Conservation (phyloP, 2,113 vertebrate species). For the Cervus canadensis region DNA sequence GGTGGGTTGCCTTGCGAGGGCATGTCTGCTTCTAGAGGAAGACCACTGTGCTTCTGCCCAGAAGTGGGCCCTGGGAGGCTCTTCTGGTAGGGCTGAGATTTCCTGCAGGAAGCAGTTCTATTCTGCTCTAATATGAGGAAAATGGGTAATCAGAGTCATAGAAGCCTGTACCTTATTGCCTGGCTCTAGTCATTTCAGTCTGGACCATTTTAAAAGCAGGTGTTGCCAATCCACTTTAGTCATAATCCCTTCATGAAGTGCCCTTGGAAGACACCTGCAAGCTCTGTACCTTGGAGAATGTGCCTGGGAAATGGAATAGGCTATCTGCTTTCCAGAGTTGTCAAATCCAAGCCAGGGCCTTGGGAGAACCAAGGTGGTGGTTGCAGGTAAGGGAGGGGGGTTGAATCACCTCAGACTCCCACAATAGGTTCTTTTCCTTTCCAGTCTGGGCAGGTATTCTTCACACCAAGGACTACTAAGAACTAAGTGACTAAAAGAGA, state of each 20-base stretch:
- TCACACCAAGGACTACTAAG: background rate
- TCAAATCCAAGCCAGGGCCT: background rate
- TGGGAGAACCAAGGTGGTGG: background rate
- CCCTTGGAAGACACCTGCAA: background rate
- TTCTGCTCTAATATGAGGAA: background rate
- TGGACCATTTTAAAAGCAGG: slow-evolving; percentile 25
- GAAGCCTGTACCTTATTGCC: background rate
- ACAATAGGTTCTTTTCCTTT: background rate
- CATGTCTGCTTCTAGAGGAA: background rate
- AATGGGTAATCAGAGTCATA: background rate
- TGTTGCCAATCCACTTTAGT: background rate
- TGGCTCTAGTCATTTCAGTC: background rate
- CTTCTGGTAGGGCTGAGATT: background rate
- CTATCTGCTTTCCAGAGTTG: background rate
- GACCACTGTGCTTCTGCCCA: background rate
- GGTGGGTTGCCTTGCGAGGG: background rate
- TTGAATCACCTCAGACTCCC: background rate
- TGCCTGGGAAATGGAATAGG: background rate
- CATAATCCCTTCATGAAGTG: background rate
- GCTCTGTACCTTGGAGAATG: background rate
- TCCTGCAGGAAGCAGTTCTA: background rate
- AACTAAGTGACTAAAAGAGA: background rate
- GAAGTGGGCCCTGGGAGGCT: background rate
- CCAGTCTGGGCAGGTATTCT: background rate
- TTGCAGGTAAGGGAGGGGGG: background rate